Evolutionary conservation across 1,140 invertebrate genomes (phyloP), one percentile per base, ranked within the genome.

Genomic region (Nebria ingens): DNA sequence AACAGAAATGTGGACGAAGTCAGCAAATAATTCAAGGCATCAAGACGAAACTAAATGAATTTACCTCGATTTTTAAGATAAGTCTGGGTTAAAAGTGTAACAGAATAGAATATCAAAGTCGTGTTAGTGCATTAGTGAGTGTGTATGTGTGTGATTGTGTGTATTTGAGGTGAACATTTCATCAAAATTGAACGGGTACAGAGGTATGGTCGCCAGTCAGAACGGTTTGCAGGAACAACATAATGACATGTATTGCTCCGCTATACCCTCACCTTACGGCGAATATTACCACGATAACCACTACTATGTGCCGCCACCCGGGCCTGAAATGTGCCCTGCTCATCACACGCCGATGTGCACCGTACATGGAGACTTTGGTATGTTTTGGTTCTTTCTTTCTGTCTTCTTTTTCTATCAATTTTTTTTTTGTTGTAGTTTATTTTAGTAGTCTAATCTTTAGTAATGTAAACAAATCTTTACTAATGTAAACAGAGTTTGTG

Each of bases 151-250:
- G 6, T 34, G 25, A 9, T 34, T 34, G 25, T 34, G 25, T 34
- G 25, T 34, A 9, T 9, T 34, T 34, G 6, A 9, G 25, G 25
- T 34, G 25, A 34, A 34, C n/a, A 34, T 9, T n/a, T n/a, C 25
- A 34, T 34, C n/a, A n/a, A n/a, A 9, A 9, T 6, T 34, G 6
- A 34, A 34, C 25, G 25, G 25, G 25, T n/a, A n/a, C n/a, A n/a
- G 25, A 55, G 67, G 63, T 42, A 71, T 71, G 69, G 69, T 71
- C 56, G 68, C 69, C 56, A 68, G 68, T 58, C 68, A 69, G 58
- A 62, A 62, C 58, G 66, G 67, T 53, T 68, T 66, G 56, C 56
- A 57, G 53, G 59, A 58, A 22, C 29, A 58, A 42, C 64, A 62
- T 58, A 61, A 66, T 67, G 66, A 68, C 55, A 68, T 68, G 67